Evolutionary conservation across 1,140 invertebrate genomes (phyloP).

Genomic region (Trichogramma pretiosum): DNA sequence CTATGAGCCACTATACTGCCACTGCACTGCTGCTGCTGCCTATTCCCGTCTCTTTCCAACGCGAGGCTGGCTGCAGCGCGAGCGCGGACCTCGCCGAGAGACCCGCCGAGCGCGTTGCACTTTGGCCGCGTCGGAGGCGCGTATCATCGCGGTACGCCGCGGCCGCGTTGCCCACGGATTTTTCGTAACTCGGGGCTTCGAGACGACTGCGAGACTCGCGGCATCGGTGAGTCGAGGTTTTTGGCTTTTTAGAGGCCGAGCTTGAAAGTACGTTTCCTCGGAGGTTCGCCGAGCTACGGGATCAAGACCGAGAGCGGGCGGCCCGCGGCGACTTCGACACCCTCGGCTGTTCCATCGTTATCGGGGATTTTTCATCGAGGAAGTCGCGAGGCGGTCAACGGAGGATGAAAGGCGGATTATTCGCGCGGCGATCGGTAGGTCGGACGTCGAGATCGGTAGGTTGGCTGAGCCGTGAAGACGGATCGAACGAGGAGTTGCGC

Average conservation of each 20-base stretch:
- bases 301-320: neutral
- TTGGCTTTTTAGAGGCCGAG: no score
- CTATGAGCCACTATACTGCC: neutral
- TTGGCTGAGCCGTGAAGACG: no score
- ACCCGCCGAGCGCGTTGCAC: constrained; percentile 1
- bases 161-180: neutral
- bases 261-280: no score
- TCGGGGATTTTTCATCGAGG: no score
- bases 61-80: neutral
- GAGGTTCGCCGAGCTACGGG: neutral
- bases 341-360: no score
- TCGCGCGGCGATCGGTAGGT: no score
- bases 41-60: neutral
- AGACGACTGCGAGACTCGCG: neutral
- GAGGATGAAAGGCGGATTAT: no score
- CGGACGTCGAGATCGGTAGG: no score
- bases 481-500: no score
- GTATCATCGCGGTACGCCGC: neutral
- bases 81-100: constrained; percentile 16
- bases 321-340: neutral
- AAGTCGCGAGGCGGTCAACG: no score
- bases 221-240: neutral
- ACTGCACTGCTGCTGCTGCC: neutral
- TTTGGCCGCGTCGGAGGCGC: no score
- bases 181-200: no score